Evolutionary conservation across 2,797 vertebrate genomes (phyloP), one percentile per base, ranked within the genome.

Genomic region (Emydoidea blandingii): DNA sequence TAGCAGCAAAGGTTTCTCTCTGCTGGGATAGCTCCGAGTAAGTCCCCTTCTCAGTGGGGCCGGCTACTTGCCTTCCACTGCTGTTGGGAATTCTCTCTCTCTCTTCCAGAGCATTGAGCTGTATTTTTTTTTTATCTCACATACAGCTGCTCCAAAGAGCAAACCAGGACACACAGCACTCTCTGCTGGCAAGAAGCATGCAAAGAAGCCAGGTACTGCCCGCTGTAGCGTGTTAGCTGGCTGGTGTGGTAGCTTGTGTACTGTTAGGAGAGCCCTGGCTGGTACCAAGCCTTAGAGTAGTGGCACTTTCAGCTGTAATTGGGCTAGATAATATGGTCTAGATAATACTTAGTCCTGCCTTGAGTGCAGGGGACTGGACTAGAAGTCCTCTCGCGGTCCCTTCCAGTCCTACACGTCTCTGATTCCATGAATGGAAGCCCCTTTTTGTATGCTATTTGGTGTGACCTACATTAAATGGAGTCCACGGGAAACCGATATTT

Each of bases 161-260:
- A 88, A 93, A 95, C 12, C 90, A 78, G 93, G 95, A 88, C 95
- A 95, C 81, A 50, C 92, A 37, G 97, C 92, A 54, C 97, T 98
- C 92, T 91, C 98, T 96, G 92, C 98, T 95, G 97, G 96, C 95
- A 93, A 91, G 92, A 88, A 47, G 41, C 90, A 95, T 0, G 76
- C 86, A 4, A 98, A 80, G 79, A 97, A 97, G 89, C 11, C 89
- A 95, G 97, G 96, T 98, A 96, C 91, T 91, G 31, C 72, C 34
- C 8, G 31, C 25, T 27, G 10, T 18, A 5, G 9, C 25, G 44
- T 27, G 19, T 21, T 9, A 34, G 59, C 7, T 10, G 19, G 59
- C 47, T 10, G 34, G 72, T 29, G 72, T 12, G 72, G n/a, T 37
- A 44, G 41, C 27, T 27, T 6, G 12, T 18, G 25, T 4, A 14